Base-by-base conservation (phyloP, 2,113 vertebrate species). In the Lanius ludovicianus region DNA sequence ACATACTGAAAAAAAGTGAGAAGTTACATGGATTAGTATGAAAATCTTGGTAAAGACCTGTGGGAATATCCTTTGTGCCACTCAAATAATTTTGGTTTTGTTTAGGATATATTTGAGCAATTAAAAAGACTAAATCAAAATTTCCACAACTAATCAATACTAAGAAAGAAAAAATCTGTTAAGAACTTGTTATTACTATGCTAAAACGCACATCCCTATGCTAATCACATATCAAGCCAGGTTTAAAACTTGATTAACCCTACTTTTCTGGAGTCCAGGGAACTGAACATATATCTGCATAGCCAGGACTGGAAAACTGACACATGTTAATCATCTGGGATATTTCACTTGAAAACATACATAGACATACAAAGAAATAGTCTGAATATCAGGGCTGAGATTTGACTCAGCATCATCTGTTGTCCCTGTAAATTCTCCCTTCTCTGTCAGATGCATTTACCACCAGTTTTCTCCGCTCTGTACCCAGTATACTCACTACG, bases 251-350 rank as follows among this genome's bases (percentile, higher is more conserved):
- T 33, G 9, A 46, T 79, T 65, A 65, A 65, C 7, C 5, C 0
- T 65, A 5, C 42, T 75, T 79, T 25, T 70, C 19, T 19, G 14
- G 46, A 70, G 23, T 47, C 35, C 13, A 53, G 44, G 37, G 16
- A 81, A 67, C 33, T 52, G 23, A 80, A 14, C 25, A 70, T 15
- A 17, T n/a, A 35, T 20, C 14, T 46, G 41, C 47, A 65, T 79
- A 55, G 2, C 25, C 37, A 31, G 10, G 35, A 31, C 8, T 41
- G 50, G 8, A 62, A 89, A 46, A 65, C 12, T 11, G 46, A 75
- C 15, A 28, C 18, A 14, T 1, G 2, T n/a, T 83, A 44, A 47
- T 70, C 0, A 0, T 27, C 13, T 18, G 37, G 12, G 11, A 15
- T 52, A 75, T 70, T 68, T 70, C 6, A n/a, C 41, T 31, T 65